phyloP scores from a whole-genome alignment of 2,797 vertebrate genomes.

The Halcyon smyrnensis region DNA sequence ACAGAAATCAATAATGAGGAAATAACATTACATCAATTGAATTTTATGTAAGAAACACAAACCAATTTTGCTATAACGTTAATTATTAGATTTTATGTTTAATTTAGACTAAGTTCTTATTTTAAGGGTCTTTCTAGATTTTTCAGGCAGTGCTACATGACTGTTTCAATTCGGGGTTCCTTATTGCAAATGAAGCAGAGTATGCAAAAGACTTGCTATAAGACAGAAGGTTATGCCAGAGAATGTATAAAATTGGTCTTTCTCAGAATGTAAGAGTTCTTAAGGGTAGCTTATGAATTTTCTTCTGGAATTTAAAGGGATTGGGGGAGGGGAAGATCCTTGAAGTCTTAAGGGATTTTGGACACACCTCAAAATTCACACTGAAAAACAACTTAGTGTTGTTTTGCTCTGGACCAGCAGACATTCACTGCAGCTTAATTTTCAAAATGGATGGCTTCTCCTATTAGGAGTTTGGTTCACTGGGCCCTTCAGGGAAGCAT shows the following conservation, averaged over 20 bases:
- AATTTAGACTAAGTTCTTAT: neutral
- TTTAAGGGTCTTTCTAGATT: neutral
- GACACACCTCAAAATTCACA: neutral
- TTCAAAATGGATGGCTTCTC: slow-evolving; percentile 14
- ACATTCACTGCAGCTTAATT: neutral
- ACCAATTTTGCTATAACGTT: neutral
- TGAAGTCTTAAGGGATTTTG: neutral
- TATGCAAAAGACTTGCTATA: neutral
- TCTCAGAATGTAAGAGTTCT: neutral
- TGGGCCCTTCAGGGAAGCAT: neutral
- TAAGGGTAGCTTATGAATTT: neutral
- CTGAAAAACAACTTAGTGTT: neutral
- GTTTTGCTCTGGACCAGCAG: neutral
- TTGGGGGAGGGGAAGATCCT: neutral
- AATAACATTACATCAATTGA: neutral
- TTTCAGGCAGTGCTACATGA: neutral
- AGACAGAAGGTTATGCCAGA: neutral
- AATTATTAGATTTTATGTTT: neutral
- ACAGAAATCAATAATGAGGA: neutral
- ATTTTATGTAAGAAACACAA: neutral
- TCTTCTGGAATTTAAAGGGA: neutral
- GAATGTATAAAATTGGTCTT: neutral
- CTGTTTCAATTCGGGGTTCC: neutral
- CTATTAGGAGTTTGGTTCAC: neutral
- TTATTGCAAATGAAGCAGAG: neutral